Evolutionary conservation across 2,888 invertebrate species (phyloP), one percentile per base, ranked within the genome.

Genomic region (Quadriops clusia): DNA sequence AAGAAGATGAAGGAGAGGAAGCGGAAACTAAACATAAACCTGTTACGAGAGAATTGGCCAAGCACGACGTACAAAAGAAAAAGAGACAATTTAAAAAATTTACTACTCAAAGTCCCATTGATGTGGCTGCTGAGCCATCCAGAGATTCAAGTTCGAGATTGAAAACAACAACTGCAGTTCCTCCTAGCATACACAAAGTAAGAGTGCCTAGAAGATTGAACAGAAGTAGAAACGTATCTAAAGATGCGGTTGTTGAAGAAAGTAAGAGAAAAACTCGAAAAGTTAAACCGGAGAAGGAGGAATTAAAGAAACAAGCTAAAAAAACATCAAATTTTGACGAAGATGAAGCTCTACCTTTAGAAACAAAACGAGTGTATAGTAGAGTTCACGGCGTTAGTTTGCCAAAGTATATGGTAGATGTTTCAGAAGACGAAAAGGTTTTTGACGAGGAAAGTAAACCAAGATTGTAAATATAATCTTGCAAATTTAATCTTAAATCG

Each of bases 371-470:
- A 2, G 63, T 67, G 18, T 78, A 72, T 49, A 77, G 78, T 45
- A 70, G 73, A 38, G 53, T 65, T 11, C 63, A 75, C 29, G 76
- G 74, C 11, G 66, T 75, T 9, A 67, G 72, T 17, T 55, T 80
- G 38, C 79, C 80, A 2, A 71, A 67, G 44, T 80, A 70, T 47
- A 79, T 80, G 77, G 51, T 78, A 32, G 65, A 70, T 34, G 70
- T 68, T 53, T 74, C 77, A 21, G 75, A 76, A 39, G 72, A 73
- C 43, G 80, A 80, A 59, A 63, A 63, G 46, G 68, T 72, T 35
- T 77, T 78, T 50, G 78, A 79, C 51, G 70, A n/a, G n/a, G n/a
- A n/a, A n/a, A n/a, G n/a, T n/a, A n/a, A n/a, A n/a, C n/a, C n/a
- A n/a, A n/a, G n/a, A n/a, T n/a, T n/a, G n/a, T n/a, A n/a, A n/a